A percentile compares a stretch with the other conserved stretches of the same genome.
Conservation (phyloP, 1,140 invertebrate species). For the Chionoecetes opilio region DNA sequence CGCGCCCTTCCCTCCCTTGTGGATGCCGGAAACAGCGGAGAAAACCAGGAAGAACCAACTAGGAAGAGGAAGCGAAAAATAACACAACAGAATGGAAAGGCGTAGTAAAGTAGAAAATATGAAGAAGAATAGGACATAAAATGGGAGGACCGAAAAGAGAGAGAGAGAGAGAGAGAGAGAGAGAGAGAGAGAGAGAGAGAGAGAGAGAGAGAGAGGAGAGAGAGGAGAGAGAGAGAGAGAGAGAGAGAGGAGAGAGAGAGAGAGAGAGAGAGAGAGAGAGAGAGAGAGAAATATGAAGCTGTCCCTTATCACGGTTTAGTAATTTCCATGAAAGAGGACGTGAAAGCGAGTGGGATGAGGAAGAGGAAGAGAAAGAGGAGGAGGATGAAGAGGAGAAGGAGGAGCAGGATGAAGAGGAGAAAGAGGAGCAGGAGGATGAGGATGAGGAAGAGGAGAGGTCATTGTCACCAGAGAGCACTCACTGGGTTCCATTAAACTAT, state of each 20-base stretch:
- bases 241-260: not conserved
- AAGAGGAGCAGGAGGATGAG: too few species aligned
- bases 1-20: not conserved
- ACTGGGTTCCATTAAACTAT: not conserved
- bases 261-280: constrained; percentile 27
- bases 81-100: not conserved
- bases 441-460: too few species aligned
- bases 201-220: constrained; percentile 27
- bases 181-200: constrained; percentile 24
- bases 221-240: constrained; percentile 27
- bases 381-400: not conserved
- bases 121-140: not conserved
- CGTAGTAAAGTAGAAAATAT: not conserved
- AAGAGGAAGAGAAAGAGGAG: not conserved
- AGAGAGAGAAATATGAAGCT: not conserved
- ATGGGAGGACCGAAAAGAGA: too few species aligned
- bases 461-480: constrained; percentile 27
- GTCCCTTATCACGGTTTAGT: not conserved
- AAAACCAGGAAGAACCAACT: not conserved
- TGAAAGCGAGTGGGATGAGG: not conserved
- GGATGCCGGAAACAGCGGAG: not conserved
- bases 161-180: too few species aligned
- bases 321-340: constrained; percentile 1
- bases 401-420: too few species aligned
- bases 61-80: not conserved